A percentile compares a stretch with the other conserved stretches of the same genome.
phyloP scores from a whole-genome alignment of 2,888 invertebrate species.

The Graphium colonna region DNA sequence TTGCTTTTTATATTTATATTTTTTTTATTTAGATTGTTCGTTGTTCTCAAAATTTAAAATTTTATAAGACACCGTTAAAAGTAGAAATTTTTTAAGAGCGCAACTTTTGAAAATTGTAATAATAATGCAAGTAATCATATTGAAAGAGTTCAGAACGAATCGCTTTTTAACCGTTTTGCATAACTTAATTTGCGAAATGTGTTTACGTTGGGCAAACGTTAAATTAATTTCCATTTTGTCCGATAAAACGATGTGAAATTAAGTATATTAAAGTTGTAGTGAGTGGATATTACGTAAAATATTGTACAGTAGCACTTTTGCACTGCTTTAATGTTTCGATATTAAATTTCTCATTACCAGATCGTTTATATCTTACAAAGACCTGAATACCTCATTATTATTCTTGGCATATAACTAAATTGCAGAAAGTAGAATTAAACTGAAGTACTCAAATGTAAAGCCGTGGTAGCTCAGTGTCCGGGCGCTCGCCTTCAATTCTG shows the following conservation, averaged over 20 bases:
- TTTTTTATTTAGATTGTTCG: not conserved
- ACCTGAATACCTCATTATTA: too few relatives aligned
- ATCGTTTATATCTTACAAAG: too few relatives aligned
- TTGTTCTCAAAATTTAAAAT: not conserved
- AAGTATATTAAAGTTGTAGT: not conserved
- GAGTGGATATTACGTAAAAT: too few relatives aligned
- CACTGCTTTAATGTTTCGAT: too few relatives aligned
- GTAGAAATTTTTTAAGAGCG: not conserved
- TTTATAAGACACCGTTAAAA: not conserved
- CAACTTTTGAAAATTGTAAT: not conserved
- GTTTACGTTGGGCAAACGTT: not conserved
- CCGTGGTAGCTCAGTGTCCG: too few relatives aligned
- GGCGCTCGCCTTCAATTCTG: too few relatives aligned
- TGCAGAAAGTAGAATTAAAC: too few relatives aligned
- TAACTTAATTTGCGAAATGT: not conserved
- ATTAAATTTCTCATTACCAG: too few relatives aligned
- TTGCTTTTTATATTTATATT: too few relatives aligned
- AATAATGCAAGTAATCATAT: not conserved
- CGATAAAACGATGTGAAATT: not conserved
- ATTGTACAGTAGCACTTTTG: too few relatives aligned
- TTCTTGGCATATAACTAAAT: too few relatives aligned
- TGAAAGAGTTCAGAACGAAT: constrained; percentile 1
- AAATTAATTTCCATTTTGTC: not conserved
- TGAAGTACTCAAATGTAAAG: too few relatives aligned
- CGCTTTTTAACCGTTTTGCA: not conserved